Percentiles rank a stretch among this genome's conserved stretches.
Evolutionary conservation across 2,888 invertebrate species (phyloP).

Genomic region (Argynnis bischoffii): DNA sequence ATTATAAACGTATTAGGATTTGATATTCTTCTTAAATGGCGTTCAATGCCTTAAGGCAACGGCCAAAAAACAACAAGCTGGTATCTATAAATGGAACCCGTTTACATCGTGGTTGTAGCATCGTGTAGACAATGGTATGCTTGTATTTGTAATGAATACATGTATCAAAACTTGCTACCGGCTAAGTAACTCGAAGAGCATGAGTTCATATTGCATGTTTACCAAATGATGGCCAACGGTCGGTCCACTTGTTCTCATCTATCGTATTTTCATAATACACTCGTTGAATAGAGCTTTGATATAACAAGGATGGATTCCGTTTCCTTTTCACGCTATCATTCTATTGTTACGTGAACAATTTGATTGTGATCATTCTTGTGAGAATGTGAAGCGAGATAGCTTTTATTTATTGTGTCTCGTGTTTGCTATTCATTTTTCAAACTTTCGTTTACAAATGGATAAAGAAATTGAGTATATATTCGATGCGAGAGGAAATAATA

Average conservation of each 20-base stretch:
- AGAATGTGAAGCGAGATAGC: slow-evolving; percentile 19
- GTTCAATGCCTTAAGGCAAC: slow-evolving; percentile 27
- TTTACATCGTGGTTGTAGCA: slow-evolving; percentile 41
- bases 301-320: slow-evolving; percentile 60
- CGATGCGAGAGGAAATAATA: too few relatives aligned
- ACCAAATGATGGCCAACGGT: slow-evolving; percentile 50
- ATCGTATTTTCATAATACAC: slow-evolving; percentile 71
- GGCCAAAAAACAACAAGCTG: slow-evolving; percentile 30
- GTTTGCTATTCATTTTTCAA: background rate
- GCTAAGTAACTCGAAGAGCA: slow-evolving; percentile 50
- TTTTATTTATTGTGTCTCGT: slow-evolving; percentile 5
- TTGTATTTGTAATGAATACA: slow-evolving; percentile 40
- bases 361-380: slow-evolving; percentile 40
- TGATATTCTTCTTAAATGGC: slow-evolving; percentile 1
- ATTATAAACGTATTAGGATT: background rate
- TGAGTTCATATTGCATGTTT: slow-evolving; percentile 64
- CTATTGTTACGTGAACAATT: slow-evolving; percentile 43
- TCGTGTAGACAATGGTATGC: slow-evolving; percentile 50
- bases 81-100: slow-evolving; percentile 42
- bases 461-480: too few relatives aligned
- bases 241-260: slow-evolving; percentile 49
- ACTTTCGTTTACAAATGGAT: background rate
- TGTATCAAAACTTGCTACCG: slow-evolving; percentile 45
- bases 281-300: slow-evolving; percentile 54
- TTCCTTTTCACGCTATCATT: slow-evolving; percentile 44